Conservation (phyloP, 2,113 vertebrate genomes). For the Spea multiplicata region DNA sequence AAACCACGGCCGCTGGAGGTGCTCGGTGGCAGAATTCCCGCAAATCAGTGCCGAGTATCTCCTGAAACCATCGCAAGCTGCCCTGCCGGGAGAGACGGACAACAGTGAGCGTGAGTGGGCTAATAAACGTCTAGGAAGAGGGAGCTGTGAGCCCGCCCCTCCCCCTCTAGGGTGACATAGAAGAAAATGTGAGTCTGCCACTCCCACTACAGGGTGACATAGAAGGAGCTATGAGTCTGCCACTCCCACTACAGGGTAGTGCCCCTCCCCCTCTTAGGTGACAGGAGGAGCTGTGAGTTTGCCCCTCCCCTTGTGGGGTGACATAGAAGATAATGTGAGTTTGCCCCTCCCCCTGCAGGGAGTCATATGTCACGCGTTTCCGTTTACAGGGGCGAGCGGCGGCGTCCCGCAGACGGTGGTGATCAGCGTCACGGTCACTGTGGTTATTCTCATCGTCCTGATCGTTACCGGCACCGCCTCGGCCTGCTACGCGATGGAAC, state of each 20-base stretch:
- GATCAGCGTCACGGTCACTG: background rate
- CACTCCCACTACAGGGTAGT: background rate
- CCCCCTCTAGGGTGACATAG: constrained; percentile 1
- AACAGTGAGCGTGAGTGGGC: too few species aligned
- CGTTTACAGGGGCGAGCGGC: too few species aligned
- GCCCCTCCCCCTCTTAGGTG: background rate
- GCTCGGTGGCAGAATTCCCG: too few species aligned
- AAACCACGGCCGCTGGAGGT: too few species aligned
- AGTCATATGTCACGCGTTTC: too few species aligned
- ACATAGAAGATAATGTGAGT: background rate
- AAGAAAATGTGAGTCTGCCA: background rate
- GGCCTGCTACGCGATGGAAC: background rate
- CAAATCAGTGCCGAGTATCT: too few species aligned
- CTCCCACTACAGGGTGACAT: background rate
- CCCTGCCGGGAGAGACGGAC: too few species aligned
- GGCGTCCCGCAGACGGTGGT: too few species aligned
- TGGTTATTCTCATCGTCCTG: background rate
- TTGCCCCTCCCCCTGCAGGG: background rate
- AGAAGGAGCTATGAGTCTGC: background rate
- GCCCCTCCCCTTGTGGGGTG: background rate
- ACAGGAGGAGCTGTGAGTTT: background rate
- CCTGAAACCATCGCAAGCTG: too few species aligned
- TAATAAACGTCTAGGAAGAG: too few species aligned
- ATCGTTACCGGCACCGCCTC: background rate
- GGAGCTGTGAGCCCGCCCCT: background rate